Percentiles rank a stretch among this genome's conserved stretches.
These are phyloP conservation scores for Dendrocincla fuliginosa DNA, from an alignment of 2,797 vertebrate genomes.

Conservation along the genomic window DNA sequence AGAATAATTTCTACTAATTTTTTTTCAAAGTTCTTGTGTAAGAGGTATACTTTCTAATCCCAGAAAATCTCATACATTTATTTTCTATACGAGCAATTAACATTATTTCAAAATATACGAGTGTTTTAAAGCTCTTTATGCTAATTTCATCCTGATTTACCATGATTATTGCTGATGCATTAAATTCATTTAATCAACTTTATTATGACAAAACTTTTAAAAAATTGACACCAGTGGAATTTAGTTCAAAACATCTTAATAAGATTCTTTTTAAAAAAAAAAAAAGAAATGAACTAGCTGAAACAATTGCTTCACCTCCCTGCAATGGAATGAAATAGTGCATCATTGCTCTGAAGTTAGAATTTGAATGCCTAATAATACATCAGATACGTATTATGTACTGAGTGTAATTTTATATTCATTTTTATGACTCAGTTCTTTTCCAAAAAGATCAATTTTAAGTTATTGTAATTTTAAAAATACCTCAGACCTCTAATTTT, in stretches of 20 bases:
- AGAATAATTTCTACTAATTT: neutral
- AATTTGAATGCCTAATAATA: neutral
- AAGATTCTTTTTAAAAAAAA: neutral
- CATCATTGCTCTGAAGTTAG: neutral
- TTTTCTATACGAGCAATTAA: constrained; percentile 1
- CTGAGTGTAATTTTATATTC: neutral
- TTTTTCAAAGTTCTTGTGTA: constrained; percentile 39
- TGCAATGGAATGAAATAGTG: neutral
- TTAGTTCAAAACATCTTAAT: neutral
- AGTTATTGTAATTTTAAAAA: neutral
- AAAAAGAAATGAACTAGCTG: neutral
- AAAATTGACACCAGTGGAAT: neutral
- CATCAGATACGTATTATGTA: neutral
- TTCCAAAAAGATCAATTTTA: neutral
- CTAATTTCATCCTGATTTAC: constrained; percentile 17
- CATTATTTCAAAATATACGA: constrained; percentile 1
- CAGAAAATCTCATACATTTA: neutral
- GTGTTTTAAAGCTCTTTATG: constrained; percentile 27
- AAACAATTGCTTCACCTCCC: neutral
- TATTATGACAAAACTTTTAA: neutral
- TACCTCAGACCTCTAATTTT: neutral
- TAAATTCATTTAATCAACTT: constrained; percentile 31
- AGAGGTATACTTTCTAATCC: neutral
- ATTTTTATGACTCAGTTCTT: neutral
- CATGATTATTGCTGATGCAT: neutral